Percentiles rank a stretch among this genome's conserved stretches.
phyloP scores from a whole-genome alignment of 2,888 invertebrate species.

The Plebejus argus region DNA sequence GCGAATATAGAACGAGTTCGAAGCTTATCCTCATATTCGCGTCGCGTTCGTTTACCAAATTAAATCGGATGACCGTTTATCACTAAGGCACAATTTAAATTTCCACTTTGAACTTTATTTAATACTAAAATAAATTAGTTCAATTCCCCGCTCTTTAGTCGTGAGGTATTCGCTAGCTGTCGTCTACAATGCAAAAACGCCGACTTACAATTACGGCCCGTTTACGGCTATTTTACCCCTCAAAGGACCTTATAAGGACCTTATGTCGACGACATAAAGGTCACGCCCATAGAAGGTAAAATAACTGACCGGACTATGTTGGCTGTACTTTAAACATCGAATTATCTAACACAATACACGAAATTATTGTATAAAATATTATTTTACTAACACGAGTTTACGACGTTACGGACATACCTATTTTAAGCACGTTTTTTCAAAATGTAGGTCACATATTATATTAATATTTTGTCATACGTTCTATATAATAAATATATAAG shows the following conservation, averaged over 20 bases:
- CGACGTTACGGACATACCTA: neutral
- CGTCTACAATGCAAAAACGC: conserved; percentile 42
- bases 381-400: conserved; percentile 32
- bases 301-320: conserved; percentile 10
- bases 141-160: conserved; percentile 56
- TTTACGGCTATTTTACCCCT: neutral
- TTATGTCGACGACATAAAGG: neutral
- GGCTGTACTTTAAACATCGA: conserved; percentile 33
- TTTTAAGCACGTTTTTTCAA: conserved; percentile 1
- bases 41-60: conserved; percentile 50
- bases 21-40: conserved; percentile 32
- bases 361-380: conserved; percentile 40
- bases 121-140: conserved; percentile 69
- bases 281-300: neutral
- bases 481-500: conserved; percentile 15
- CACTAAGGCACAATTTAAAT: conserved; percentile 80
- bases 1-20: conserved; percentile 35
- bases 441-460: conserved; percentile 6
- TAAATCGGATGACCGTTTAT: conserved; percentile 66
- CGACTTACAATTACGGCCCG: conserved; percentile 21
- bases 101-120: conserved; percentile 77
- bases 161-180: conserved; percentile 45
- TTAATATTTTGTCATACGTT: neutral
- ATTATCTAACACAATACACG: conserved; percentile 39
- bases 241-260: neutral